Percentiles rank a stretch among this genome's conserved stretches.
Evolutionary conservation across 2,113 vertebrate genomes (phyloP).

Genomic region (Nyctereutes procyonoides): DNA sequence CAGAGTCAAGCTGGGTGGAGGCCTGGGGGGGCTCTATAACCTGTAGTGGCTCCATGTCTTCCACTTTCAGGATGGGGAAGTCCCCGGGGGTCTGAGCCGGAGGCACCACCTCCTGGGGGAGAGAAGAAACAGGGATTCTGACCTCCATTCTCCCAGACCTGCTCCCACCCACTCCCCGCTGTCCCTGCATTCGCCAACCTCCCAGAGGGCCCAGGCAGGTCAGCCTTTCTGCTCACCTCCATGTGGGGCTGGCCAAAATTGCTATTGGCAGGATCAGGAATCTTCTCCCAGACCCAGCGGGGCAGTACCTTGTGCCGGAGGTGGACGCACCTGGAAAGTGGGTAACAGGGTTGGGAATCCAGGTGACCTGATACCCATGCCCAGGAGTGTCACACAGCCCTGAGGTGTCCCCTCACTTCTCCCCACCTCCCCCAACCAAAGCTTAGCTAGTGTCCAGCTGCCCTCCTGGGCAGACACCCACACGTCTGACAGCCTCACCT

Average conservation of each 20-base stretch:
- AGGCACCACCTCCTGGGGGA: slow-evolving; percentile 56
- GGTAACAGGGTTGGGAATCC: neutral
- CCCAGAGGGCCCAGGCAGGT: neutral
- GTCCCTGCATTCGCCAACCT: neutral
- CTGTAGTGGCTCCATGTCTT: slow-evolving; percentile 55
- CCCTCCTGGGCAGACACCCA: neutral
- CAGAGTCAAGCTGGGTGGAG: neutral
- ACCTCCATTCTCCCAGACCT: neutral
- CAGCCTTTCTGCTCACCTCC: slow-evolving; percentile 63
- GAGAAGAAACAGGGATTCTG: neutral
- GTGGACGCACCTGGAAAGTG: slow-evolving; percentile 56
- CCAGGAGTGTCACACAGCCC: neutral
- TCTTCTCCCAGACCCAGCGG: slow-evolving; percentile 77
- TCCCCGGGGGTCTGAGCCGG: slow-evolving; percentile 2
- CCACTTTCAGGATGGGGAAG: slow-evolving; percentile 66
- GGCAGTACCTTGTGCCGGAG: slow-evolving; percentile 75
- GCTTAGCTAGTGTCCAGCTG: neutral
- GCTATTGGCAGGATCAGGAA: slow-evolving; percentile 81
- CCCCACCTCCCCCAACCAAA: neutral
- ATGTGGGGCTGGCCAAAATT: neutral
- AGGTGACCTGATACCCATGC: neutral
- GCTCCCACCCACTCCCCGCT: neutral
- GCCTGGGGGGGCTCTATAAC: neutral
- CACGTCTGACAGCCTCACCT: slow-evolving; percentile 52
- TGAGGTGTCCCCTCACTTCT: neutral